These are phyloP conservation scores for Nebria brevicollis DNA, from an alignment of 2,888 invertebrate species.

Conservation along the genomic window DNA sequence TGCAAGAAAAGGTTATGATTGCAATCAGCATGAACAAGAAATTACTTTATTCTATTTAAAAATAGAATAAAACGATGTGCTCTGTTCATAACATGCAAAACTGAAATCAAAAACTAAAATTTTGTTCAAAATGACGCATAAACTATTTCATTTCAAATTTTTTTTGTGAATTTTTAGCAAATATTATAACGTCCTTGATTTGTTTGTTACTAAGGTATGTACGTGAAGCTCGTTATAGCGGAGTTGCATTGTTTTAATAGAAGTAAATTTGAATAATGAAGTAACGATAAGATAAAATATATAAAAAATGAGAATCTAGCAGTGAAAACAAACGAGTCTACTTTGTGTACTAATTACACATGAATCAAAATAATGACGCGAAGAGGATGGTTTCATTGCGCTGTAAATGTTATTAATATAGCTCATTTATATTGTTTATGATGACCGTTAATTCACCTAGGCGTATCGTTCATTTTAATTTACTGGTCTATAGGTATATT, in stretches of 20 bases:
- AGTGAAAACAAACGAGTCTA: slow-evolving; percentile 23
- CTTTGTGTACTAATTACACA: slow-evolving; percentile 42
- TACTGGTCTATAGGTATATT: not conserved
- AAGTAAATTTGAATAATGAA: slow-evolving; percentile 8
- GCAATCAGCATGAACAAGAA: not conserved
- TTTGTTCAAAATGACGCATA: no score
- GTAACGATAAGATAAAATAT: slow-evolving; percentile 4
- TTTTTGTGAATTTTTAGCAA: no score
- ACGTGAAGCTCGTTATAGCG: no score
- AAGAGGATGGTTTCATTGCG: slow-evolving; percentile 35
- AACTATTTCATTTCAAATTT: no score
- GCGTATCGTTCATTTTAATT: slow-evolving; percentile 35
- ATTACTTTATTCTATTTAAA: not conserved
- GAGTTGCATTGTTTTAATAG: no score
- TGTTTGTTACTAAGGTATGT: no score
- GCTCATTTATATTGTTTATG: slow-evolving; percentile 44
- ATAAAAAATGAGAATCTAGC: slow-evolving; percentile 38
- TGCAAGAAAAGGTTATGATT: slow-evolving; percentile 35
- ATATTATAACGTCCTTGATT: no score
- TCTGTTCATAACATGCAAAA: no score
- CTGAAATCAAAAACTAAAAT: no score
- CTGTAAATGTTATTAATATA: slow-evolving; percentile 46
- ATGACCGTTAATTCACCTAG: slow-evolving; percentile 41
- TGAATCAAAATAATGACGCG: slow-evolving; percentile 43
- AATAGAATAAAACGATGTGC: no score